Percentiles rank a stretch among this genome's conserved stretches.
These are phyloP conservation scores for Epistrophe eligans DNA, from an alignment of 2,888 invertebrate genomes.

Conservation along the genomic window DNA sequence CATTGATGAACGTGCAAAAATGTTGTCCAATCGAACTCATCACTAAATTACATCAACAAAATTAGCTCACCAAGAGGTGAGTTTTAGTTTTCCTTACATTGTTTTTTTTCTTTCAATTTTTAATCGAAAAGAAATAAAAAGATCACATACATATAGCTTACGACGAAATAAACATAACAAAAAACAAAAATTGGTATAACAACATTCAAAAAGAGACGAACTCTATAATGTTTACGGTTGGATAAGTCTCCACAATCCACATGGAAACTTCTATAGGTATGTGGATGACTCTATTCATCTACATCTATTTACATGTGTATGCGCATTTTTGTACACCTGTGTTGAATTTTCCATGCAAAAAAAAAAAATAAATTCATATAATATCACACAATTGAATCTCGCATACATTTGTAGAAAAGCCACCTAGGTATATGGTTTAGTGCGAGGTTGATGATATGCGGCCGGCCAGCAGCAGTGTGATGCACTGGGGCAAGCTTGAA, in stretches of 20 bases:
- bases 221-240: conserved; percentile 62
- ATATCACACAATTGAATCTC: conserved; percentile 66
- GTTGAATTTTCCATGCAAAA: not conserved
- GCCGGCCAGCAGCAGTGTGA: conserved; percentile 19
- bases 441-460: conserved; percentile 13
- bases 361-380: not conserved
- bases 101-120: conserved; percentile 43
- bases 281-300: not conserved
- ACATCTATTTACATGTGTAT: not conserved
- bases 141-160: not conserved
- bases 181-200: not conserved
- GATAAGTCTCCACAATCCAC: conserved; percentile 47
- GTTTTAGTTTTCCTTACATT: conserved; percentile 19
- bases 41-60: conserved; percentile 73
- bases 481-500: conserved; percentile 67
- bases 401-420: conserved; percentile 33
- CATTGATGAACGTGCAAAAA: conserved; percentile 72
- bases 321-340: conserved; percentile 11
- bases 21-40: conserved; percentile 69
- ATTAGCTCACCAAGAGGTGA: conserved; percentile 66
- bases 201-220: conserved; percentile 51
- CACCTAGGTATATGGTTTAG: not conserved
- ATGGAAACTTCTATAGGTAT: conserved; percentile 46
- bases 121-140: conserved; percentile 37
- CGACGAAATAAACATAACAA: conserved; percentile 6